Evolutionary conservation across 2,797 vertebrate species (phyloP).

Genomic region (Acipenser transmontanus): DNA sequence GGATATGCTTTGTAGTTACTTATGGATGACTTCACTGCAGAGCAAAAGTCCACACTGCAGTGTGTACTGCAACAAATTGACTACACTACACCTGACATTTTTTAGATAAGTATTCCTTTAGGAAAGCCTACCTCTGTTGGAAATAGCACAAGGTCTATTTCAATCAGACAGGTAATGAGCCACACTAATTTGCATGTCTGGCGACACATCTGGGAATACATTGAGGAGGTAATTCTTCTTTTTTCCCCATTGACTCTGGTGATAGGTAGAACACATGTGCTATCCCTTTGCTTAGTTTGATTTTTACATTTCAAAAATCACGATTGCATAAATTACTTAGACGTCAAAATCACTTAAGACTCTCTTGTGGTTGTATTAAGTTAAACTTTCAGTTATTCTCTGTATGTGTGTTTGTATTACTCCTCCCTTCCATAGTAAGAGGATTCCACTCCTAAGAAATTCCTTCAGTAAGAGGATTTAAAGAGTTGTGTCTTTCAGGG

Average conservation of each 20-base stretch:
- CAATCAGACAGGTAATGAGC: no score
- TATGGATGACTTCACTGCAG: no score
- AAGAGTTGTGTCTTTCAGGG: no score
- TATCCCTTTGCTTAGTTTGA: background rate
- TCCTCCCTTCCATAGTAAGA: background rate
- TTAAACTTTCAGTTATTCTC: conserved; percentile 1
- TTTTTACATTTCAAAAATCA: background rate
- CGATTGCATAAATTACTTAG: conserved; percentile 7
- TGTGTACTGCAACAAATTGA: no score
- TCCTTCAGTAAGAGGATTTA: no score
- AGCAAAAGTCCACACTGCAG: no score
- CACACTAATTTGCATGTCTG: background rate
- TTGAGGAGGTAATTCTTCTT: conserved; percentile 25
- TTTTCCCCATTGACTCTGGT: background rate
- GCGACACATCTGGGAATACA: conserved; percentile 15
- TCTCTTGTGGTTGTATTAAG: background rate
- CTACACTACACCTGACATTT: no score
- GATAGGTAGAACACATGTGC: conserved; percentile 12
- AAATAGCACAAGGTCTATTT: no score
- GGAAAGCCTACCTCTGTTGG: no score
- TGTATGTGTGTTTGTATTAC: conserved; percentile 7
- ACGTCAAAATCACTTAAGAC: background rate
- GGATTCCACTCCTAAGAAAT: no score
- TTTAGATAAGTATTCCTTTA: no score
- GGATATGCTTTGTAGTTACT: no score